phyloP scores from a whole-genome alignment of 2,113 vertebrate genomes.

The Peromyscus leucopus region DNA sequence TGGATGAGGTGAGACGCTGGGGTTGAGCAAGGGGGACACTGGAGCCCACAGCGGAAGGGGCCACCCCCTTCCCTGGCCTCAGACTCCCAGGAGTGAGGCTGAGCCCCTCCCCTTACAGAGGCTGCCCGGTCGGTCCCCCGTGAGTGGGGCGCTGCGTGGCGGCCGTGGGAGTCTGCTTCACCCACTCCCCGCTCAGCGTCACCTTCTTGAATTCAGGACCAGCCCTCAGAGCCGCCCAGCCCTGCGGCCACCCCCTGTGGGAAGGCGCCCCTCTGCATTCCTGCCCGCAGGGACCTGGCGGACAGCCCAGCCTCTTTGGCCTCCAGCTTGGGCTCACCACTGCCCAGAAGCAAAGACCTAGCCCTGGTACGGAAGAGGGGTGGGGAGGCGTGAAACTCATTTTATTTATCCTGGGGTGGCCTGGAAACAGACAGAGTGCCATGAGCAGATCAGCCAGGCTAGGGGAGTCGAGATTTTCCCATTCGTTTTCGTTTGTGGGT shows the following conservation, averaged over 20 bases:
- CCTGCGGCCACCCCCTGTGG: conserved; percentile 85
- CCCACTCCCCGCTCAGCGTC: rapidly evolving
- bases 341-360: conserved; percentile 89
- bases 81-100: neutral
- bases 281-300: conserved; percentile 86
- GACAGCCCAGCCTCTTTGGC: conserved; percentile 88
- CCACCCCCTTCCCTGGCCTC: neutral
- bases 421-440: neutral
- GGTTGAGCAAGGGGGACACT: neutral
- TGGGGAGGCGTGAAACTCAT: conserved; percentile 3
- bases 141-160: neutral
- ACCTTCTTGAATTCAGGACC: conserved; percentile 87
- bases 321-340: conserved; percentile 88
- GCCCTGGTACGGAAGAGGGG: conserved; percentile 84
- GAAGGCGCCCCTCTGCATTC: conserved; percentile 76
- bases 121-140: neutral
- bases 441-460: neutral
- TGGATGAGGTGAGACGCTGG: conserved; percentile 86
- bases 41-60: neutral
- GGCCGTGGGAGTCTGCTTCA: neutral
- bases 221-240: conserved; percentile 90
- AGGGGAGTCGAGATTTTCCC: too few relatives aligned
- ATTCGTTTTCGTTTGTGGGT: neutral
- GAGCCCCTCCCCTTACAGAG: neutral
- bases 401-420: neutral